Evolutionary conservation across 2,888 invertebrate species (phyloP).

Genomic region (Oasisia sp.): DNA sequence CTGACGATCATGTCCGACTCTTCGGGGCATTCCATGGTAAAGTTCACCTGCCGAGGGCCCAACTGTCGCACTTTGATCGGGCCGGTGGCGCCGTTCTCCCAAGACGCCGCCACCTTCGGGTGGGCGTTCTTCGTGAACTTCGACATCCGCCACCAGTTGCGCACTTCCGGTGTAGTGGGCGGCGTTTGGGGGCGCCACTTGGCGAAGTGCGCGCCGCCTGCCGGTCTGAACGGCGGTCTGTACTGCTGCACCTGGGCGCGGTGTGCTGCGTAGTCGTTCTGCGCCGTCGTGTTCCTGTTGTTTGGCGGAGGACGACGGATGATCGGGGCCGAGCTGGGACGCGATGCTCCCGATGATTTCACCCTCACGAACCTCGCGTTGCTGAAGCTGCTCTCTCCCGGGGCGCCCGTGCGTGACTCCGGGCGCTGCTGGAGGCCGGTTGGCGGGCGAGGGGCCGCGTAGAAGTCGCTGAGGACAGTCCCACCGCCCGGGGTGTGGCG

Average conservation of each 20-base stretch:
- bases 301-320: not conserved
- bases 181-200: conserved; percentile 8
- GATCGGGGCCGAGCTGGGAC: not conserved
- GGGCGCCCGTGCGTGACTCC: not conserved
- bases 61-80: conserved; percentile 2
- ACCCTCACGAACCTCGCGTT: not conserved
- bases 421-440: not conserved
- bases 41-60: not conserved
- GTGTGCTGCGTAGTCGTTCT: not conserved
- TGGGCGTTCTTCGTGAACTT: not conserved
- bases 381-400: not conserved
- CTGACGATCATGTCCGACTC: conserved; percentile 6
- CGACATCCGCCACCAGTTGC: conserved; percentile 13
- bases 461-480: not conserved
- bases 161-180: not conserved
- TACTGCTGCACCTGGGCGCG: not conserved
- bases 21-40: not conserved
- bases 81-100: not conserved
- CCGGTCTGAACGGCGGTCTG: conserved; percentile 18
- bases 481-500: not conserved
- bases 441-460: not conserved
- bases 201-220: conserved; percentile 14
- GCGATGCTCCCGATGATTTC: not conserved
- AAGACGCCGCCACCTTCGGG: not conserved
- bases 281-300: not conserved